These are phyloP conservation scores for Drosophila nannoptera DNA, from an alignment of 1,140 invertebrate species.

Conservation along the genomic window DNA sequence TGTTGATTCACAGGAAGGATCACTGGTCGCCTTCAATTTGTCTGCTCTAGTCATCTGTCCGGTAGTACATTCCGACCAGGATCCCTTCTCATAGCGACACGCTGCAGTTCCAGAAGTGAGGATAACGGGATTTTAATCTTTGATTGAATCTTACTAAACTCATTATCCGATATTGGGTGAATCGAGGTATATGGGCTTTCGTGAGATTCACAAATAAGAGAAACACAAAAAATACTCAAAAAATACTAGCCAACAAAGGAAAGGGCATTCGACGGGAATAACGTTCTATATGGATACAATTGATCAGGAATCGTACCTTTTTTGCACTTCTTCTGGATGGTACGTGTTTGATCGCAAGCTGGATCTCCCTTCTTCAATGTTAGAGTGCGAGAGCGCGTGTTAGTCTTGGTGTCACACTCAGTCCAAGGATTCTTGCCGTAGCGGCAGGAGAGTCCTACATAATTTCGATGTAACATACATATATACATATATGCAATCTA, in stretches of 20 bases:
- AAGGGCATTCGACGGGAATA: too few species aligned
- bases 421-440: conserved; percentile 91
- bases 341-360: conserved; percentile 89
- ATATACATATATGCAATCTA: background rate
- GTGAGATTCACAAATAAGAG: too few species aligned
- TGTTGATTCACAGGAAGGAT: conserved; percentile 85
- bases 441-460: conserved; percentile 82
- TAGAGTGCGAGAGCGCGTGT: conserved; percentile 87
- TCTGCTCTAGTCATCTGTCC: conserved; percentile 85
- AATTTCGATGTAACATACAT: conserved; percentile 21
- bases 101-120: conserved; percentile 51
- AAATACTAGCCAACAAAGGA: too few species aligned
- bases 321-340: conserved; percentile 94
- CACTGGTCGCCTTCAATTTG: conserved; percentile 85
- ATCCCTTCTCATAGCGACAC: conserved; percentile 90
- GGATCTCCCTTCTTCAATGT: conserved; percentile 91
- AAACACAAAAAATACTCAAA: too few species aligned
- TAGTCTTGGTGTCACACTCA: conserved; percentile 90
- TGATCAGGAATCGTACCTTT: conserved; percentile 83
- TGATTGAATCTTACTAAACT: background rate
- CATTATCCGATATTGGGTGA: too few species aligned
- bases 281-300: too few species aligned
- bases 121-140: background rate
- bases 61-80: conserved; percentile 89
- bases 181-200: too few species aligned